Percentiles rank a stretch among this genome's conserved stretches.
Evolutionary conservation across 2,888 invertebrate genomes (phyloP).

Genomic region (Trichogramma evanescens): DNA sequence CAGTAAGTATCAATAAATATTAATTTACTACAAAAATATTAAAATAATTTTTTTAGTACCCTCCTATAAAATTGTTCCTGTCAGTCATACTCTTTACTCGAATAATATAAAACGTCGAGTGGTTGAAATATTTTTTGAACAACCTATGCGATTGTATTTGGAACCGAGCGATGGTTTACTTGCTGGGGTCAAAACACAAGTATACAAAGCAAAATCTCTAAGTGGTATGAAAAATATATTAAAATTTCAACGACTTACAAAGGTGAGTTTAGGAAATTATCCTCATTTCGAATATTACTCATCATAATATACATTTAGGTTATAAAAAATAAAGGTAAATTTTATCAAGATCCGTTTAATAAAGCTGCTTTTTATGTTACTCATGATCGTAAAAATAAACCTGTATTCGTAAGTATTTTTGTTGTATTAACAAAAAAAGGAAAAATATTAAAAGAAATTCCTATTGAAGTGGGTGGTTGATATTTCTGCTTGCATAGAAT

Average conservation of each 20-base stretch:
- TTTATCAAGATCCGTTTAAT: conserved; percentile 5
- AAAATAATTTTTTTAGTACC: background rate
- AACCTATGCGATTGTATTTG: conserved; percentile 8
- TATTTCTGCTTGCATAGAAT: background rate
- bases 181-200: conserved; percentile 6
- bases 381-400: background rate
- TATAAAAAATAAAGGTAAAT: background rate
- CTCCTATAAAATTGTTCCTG: conserved; percentile 5
- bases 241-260: background rate
- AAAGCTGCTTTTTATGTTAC: background rate
- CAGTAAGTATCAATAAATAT: too few species aligned
- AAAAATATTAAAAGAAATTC: background rate
- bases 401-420: background rate
- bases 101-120: background rate
- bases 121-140: conserved; percentile 2
- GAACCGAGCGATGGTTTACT: conserved; percentile 10
- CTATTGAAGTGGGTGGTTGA: background rate
- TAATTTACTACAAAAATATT: background rate
- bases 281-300: too few species aligned
- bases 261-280: background rate
- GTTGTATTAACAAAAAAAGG: background rate
- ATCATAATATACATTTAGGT: background rate
- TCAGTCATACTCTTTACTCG: background rate
- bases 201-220: conserved; percentile 1
- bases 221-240: background rate